A percentile compares a stretch with the other conserved stretches of the same genome.
phyloP scores from a whole-genome alignment of 2,888 invertebrate genomes.

The Tridacna gigas region DNA sequence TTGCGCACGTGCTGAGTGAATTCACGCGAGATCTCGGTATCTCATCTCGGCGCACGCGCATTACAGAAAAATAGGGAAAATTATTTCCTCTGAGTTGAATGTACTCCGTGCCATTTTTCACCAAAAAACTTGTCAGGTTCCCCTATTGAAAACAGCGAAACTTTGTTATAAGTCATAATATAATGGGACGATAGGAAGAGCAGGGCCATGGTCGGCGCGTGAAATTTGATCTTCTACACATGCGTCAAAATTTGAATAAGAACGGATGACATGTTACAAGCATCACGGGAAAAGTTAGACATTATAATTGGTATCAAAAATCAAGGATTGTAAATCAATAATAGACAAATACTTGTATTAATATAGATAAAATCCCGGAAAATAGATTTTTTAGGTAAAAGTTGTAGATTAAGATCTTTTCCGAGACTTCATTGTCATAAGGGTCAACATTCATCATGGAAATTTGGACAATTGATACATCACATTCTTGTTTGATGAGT shows the following conservation, averaged over 20 bases:
- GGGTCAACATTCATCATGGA: too few species aligned
- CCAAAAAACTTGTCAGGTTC: conserved; percentile 46
- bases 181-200: conserved; percentile 44
- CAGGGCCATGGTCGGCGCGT: conserved; percentile 28
- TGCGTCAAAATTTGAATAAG: conserved; percentile 53
- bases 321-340: too few species aligned
- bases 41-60: conserved; percentile 57
- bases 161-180: conserved; percentile 62
- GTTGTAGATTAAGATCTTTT: too few species aligned
- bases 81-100: conserved; percentile 40
- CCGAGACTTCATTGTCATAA: too few species aligned
- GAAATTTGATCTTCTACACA: conserved; percentile 57
- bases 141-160: conserved; percentile 21
- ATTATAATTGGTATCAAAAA: too few species aligned
- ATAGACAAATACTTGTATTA: too few species aligned
- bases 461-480: too few species aligned
- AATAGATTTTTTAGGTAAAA: too few species aligned
- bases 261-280: conserved; percentile 3
- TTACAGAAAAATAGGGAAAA: conserved; percentile 40
- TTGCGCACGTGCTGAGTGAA: conserved; percentile 49
- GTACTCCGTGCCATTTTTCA: conserved; percentile 56
- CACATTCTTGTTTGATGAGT: too few species aligned
- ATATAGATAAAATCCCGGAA: too few species aligned
- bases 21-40: conserved; percentile 56
- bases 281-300: not conserved